A percentile compares a stretch with the other conserved stretches of the same genome.
phyloP scores from a whole-genome alignment of 92 coral and sea anemone genomes.

The Porites divaricata region DNA sequence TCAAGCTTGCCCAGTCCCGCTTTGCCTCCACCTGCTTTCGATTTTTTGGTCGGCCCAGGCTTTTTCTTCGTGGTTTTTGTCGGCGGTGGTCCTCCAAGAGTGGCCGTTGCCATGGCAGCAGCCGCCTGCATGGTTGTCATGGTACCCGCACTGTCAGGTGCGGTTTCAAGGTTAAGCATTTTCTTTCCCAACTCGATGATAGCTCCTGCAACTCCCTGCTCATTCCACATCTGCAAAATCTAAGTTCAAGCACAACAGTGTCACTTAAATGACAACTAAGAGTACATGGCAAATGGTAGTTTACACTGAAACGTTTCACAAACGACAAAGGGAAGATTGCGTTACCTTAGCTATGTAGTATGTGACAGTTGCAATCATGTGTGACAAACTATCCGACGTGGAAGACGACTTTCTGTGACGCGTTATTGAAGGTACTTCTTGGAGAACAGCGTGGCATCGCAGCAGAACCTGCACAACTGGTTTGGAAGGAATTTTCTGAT shows the following conservation, averaged over 20 bases:
- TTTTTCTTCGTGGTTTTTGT: slow-evolving; percentile 73
- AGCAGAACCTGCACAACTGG: slow-evolving; percentile 93
- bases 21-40: slow-evolving; percentile 63
- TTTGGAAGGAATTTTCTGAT: slow-evolving; percentile 89
- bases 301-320: neutral
- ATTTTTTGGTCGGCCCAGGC: slow-evolving; percentile 61
- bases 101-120: slow-evolving; percentile 82
- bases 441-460: slow-evolving; percentile 93
- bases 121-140: slow-evolving; percentile 83
- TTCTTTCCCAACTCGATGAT: slow-evolving; percentile 90
- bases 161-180: slow-evolving; percentile 86
- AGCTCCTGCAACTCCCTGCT: slow-evolving; percentile 77
- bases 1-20: slow-evolving; percentile 58
- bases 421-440: slow-evolving; percentile 91
- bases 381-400: slow-evolving; percentile 91
- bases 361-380: slow-evolving; percentile 92
- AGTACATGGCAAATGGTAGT: no score
- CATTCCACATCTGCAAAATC: slow-evolving; percentile 84
- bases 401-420: slow-evolving; percentile 87
- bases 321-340: neutral
- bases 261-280: no score
- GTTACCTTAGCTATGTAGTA: slow-evolving; percentile 88
- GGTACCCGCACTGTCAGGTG: slow-evolving; percentile 87
- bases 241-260: neutral
- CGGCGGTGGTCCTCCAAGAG: slow-evolving; percentile 72